phyloP scores from a whole-genome alignment of 2,888 invertebrate genomes.

The Caenorhabditis afra region DNA sequence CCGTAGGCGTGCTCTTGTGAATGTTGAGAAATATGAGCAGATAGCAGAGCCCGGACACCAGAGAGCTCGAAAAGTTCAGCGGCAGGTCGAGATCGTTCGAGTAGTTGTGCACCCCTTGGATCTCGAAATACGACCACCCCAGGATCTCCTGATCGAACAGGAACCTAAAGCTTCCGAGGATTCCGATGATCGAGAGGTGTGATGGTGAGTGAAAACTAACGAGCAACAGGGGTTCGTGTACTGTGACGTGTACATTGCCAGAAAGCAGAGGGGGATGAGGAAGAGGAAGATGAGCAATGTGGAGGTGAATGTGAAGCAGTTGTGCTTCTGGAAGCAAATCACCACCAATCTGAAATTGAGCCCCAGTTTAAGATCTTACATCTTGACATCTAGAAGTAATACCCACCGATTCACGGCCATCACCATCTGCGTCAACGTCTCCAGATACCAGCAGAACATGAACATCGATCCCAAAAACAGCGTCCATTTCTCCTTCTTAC shows the following conservation, averaged over 20 bases:
- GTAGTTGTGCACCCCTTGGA: slow-evolving; percentile 1
- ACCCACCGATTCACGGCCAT: slow-evolving; percentile 6
- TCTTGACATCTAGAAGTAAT: no score
- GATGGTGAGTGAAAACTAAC: no score
- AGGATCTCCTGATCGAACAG: slow-evolving; percentile 12
- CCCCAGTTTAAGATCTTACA: no score
- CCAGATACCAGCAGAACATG: slow-evolving; percentile 15
- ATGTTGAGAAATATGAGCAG: neutral
- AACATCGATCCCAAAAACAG: slow-evolving; percentile 1
- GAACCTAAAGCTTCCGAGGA: no score
- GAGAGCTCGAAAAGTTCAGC: neutral
- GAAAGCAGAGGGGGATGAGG: neutral
- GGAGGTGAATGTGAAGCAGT: neutral
- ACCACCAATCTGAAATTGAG: slow-evolving; percentile 7
- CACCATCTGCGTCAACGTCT: slow-evolving; percentile 5
- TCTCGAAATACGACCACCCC: neutral
- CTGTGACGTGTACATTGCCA: slow-evolving; percentile 11
- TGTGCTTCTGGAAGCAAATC: slow-evolving; percentile 5
- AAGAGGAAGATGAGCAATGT: neutral
- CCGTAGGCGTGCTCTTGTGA: neutral
- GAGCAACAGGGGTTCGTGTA: slow-evolving; percentile 6
- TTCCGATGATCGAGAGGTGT: no score
- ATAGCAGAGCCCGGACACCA: neutral
- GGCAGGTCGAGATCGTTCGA: slow-evolving; percentile 1
- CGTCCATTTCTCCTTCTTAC: slow-evolving; percentile 1